A percentile compares a stretch with the other conserved stretches of the same genome.
phyloP scores from a whole-genome alignment of 2,113 vertebrate genomes.

The Hemibagrus wyckioides region DNA sequence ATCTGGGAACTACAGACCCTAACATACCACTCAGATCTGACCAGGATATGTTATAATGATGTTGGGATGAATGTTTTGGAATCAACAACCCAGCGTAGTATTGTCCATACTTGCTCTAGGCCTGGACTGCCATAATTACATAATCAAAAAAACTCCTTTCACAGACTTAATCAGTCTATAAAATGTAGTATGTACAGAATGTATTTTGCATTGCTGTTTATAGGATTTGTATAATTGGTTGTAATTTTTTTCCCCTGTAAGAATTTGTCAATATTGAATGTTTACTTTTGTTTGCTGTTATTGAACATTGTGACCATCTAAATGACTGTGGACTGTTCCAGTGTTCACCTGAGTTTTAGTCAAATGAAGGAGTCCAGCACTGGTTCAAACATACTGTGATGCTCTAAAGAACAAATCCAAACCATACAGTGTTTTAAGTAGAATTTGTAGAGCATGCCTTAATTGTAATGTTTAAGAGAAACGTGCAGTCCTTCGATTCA shows the following conservation, averaged over 20 bases:
- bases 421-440: slow-evolving; percentile 46
- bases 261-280: slow-evolving; percentile 30
- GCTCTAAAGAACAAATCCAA: neutral
- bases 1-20: slow-evolving; percentile 4
- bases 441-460: slow-evolving; percentile 20
- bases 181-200: slow-evolving; percentile 65
- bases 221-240: slow-evolving; percentile 41
- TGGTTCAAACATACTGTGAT: slow-evolving; percentile 24
- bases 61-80: neutral
- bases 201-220: slow-evolving; percentile 34
- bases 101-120: neutral
- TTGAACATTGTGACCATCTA: slow-evolving; percentile 5
- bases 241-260: slow-evolving; percentile 36
- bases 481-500: neutral
- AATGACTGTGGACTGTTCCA: slow-evolving; percentile 15
- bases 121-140: neutral
- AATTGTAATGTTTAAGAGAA: neutral
- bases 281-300: slow-evolving; percentile 40
- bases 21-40: slow-evolving; percentile 1
- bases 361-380: slow-evolving; percentile 20
- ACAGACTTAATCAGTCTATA: slow-evolving; percentile 29
- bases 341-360: slow-evolving; percentile 22
- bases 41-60: neutral
- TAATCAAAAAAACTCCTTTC: neutral
- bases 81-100: neutral